A percentile compares a stretch with the other conserved stretches of the same genome.
These are phyloP conservation scores for Andrena fulva DNA, from an alignment of 2,888 invertebrate genomes.

Conservation along the genomic window DNA sequence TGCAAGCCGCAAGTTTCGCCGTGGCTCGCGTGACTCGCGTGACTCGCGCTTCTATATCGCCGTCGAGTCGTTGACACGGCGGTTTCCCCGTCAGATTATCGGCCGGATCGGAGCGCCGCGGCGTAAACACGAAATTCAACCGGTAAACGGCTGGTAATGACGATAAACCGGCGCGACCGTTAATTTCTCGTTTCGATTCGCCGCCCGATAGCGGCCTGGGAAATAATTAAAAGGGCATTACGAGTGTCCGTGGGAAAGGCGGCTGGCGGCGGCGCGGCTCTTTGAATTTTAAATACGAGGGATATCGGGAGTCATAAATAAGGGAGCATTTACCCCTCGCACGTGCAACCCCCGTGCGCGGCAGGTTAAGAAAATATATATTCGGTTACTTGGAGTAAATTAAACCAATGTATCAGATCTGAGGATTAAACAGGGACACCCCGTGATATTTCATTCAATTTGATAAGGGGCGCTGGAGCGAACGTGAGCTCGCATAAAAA, in stretches of 20 bases:
- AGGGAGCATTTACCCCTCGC: conserved; percentile 47
- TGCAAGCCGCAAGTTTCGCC: not conserved
- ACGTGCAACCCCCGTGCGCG: not conserved
- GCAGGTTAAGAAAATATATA: conserved; percentile 48
- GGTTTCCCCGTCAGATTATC: conserved; percentile 7
- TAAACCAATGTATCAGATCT: conserved; percentile 50
- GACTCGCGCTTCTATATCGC: not conserved
- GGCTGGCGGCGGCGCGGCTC: conserved; percentile 5
- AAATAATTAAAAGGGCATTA: conserved; percentile 61
- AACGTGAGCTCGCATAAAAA: conserved; percentile 48
- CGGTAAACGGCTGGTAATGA: not conserved
- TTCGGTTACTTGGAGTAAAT: conserved; percentile 49
- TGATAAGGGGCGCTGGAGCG: conserved; percentile 20
- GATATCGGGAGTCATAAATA: conserved; percentile 67
- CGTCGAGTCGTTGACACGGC: not conserved
- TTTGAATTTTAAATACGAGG: conserved; percentile 69
- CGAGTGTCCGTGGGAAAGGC: conserved; percentile 10
- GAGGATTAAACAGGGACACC: conserved; percentile 32
- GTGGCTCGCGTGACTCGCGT: not conserved
- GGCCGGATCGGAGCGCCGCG: not conserved
- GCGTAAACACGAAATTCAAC: not conserved
- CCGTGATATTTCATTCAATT: conserved; percentile 43
- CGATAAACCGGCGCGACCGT: not conserved
- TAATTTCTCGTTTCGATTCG: conserved; percentile 45
- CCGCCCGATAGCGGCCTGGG: conserved; percentile 30